A percentile compares a stretch with the other conserved stretches of the same genome.
Evolutionary conservation across 2,888 invertebrate species (phyloP).

Genomic region (Bibio marci): DNA sequence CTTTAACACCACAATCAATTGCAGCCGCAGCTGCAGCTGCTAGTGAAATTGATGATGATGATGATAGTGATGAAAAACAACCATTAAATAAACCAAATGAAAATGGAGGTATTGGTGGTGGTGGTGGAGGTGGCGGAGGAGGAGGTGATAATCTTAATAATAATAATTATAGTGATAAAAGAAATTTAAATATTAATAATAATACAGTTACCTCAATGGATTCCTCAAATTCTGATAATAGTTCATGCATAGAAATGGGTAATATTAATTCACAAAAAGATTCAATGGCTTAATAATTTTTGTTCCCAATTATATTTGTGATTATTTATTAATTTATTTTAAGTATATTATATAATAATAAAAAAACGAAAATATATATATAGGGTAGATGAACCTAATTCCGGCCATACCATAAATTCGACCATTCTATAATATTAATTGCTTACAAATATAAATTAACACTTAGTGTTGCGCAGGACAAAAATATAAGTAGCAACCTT

Average conservation of each 20-base stretch:
- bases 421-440: no score
- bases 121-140: slow-evolving; percentile 15
- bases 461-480: no score
- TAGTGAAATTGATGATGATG: background rate
- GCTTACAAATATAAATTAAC: no score
- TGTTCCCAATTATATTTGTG: no score
- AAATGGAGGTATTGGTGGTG: slow-evolving; percentile 16
- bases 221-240: slow-evolving; percentile 27
- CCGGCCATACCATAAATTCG: no score
- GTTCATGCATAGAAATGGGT: slow-evolving; percentile 22
- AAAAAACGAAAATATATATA: no score
- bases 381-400: no score
- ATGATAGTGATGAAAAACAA: slow-evolving; percentile 5
- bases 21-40: slow-evolving; percentile 6
- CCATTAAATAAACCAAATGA: slow-evolving; percentile 11
- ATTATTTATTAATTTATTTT: no score
- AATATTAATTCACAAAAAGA: background rate
- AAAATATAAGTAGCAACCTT: no score
- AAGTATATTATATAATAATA: no score
- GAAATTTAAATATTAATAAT: slow-evolving; percentile 25
- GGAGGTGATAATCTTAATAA: slow-evolving; percentile 14
- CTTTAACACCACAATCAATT: slow-evolving; percentile 29
- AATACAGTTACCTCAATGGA: slow-evolving; percentile 29
- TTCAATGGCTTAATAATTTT: no score
- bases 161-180: slow-evolving; percentile 4